phyloP scores from a whole-genome alignment of 2,797 vertebrate genomes.

The Poeciliopsis infans region DNA sequence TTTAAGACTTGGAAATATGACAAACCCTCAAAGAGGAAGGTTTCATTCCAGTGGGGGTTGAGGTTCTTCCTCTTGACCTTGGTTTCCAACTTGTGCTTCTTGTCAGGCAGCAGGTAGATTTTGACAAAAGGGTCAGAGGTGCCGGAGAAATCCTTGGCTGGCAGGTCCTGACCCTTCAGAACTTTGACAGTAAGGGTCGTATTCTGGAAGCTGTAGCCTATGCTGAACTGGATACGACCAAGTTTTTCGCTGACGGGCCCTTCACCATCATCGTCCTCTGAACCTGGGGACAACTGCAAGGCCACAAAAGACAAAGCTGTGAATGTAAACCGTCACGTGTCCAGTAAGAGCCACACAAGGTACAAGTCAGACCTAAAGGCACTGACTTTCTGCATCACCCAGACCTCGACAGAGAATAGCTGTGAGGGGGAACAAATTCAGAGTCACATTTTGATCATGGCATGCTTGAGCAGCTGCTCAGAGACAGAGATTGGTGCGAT shows the following conservation, averaged over 20 bases:
- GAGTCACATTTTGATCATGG: slow-evolving; percentile 47
- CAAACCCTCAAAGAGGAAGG: slow-evolving; percentile 96
- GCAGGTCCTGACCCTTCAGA: slow-evolving; percentile 95
- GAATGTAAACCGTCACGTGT: slow-evolving; percentile 11
- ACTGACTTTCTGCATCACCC: slow-evolving; percentile 19
- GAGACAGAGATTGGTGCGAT: slow-evolving; percentile 63
- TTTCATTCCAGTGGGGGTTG: slow-evolving; percentile 99
- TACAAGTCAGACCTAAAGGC: slow-evolving; percentile 45
- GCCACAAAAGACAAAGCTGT: slow-evolving; percentile 32
- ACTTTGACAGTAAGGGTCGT: slow-evolving; percentile 98
- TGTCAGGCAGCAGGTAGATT: slow-evolving; percentile 98
- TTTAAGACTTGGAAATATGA: slow-evolving; percentile 82
- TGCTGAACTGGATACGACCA: slow-evolving; percentile 97
- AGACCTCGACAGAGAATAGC: slow-evolving; percentile 40
- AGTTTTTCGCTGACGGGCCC: slow-evolving; percentile 92
- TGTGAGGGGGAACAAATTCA: slow-evolving; percentile 43
- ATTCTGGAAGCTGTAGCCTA: slow-evolving; percentile 99
- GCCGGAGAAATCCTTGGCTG: slow-evolving; percentile 97
- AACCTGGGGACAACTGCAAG: slow-evolving; percentile 92
- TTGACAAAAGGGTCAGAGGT: slow-evolving; percentile 99
- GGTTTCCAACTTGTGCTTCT: slow-evolving; percentile 99
- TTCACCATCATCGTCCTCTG: slow-evolving; percentile 93
- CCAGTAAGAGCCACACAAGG: slow-evolving; percentile 16
- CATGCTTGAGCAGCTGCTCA: slow-evolving; percentile 47
- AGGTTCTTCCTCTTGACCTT: slow-evolving; percentile 99